Conservation (phyloP, 2,888 invertebrate genomes). For the Phasia obesa region DNA sequence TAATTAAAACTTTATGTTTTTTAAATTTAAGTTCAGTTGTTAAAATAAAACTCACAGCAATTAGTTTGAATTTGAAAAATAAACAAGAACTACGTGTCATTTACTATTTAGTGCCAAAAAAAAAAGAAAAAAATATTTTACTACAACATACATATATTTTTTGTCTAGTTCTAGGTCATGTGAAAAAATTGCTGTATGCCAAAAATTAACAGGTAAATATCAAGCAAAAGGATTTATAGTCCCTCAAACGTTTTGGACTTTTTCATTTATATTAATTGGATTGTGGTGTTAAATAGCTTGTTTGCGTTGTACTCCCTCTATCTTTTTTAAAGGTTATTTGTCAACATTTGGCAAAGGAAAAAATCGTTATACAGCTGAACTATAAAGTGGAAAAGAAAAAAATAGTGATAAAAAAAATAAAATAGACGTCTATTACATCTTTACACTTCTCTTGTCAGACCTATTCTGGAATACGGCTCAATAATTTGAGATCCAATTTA, state of each 20-base stretch:
- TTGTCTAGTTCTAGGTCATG: slow-evolving; percentile 40
- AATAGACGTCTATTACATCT: no score
- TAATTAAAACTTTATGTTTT: no score
- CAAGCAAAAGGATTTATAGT: slow-evolving; percentile 30
- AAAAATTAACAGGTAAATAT: slow-evolving; percentile 40
- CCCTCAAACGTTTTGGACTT: slow-evolving; percentile 30
- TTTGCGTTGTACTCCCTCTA: slow-evolving; percentile 3
- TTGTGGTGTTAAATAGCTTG: slow-evolving; percentile 50
- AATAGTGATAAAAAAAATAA: background rate
- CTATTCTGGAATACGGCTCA: no score
- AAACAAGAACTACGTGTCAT: background rate
- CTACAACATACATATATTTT: no score
- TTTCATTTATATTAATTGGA: slow-evolving; percentile 46
- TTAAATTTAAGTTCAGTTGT: background rate
- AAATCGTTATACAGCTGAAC: background rate
- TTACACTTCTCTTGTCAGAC: no score
- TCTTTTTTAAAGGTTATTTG: slow-evolving; percentile 9
- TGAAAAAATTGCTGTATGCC: slow-evolving; percentile 27
- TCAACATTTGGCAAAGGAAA: slow-evolving; percentile 3
- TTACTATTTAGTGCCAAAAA: no score
- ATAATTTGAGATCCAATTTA: no score
- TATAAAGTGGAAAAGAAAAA: background rate
- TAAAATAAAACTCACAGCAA: background rate
- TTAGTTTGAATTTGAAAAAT: slow-evolving; percentile 12
- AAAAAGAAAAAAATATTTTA: no score